Evolutionary conservation across 2,888 invertebrate species (phyloP).

Genomic region (Asteroscopus sphinx): DNA sequence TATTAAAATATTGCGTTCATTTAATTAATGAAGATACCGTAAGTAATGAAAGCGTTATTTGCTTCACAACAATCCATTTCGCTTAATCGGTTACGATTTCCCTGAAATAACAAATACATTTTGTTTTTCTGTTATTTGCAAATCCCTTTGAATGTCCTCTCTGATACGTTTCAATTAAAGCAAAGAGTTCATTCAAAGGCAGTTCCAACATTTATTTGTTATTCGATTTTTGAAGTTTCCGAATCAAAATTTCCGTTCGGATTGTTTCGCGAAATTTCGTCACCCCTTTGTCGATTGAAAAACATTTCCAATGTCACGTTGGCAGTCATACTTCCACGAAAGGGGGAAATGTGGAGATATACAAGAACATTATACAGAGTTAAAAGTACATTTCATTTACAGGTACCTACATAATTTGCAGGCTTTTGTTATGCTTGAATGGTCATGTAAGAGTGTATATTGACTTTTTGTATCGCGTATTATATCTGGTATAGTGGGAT

Average conservation of each 20-base stretch:
- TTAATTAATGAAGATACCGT: no score
- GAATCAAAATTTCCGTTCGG: slow-evolving; percentile 9
- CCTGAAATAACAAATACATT: slow-evolving; percentile 11
- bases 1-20: no score
- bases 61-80: background rate
- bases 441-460: background rate
- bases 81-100: background rate
- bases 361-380: background rate
- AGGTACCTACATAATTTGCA: slow-evolving; percentile 7
- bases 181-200: slow-evolving; percentile 25
- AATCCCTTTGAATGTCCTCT: slow-evolving; percentile 20
- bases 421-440: background rate
- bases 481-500: no score
- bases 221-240: slow-evolving; percentile 24
- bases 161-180: slow-evolving; percentile 36
- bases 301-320: slow-evolving; percentile 13
- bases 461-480: no score
- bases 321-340: slow-evolving; percentile 11
- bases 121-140: slow-evolving; percentile 14
- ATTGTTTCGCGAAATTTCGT: slow-evolving; percentile 30
- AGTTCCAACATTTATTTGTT: slow-evolving; percentile 30
- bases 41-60: background rate
- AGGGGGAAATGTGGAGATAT: slow-evolving; percentile 6
- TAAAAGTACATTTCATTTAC: slow-evolving; percentile 6
- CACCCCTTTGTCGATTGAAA: slow-evolving; percentile 25